Conservation (phyloP, 2,797 vertebrate genomes). For the Chloroceryle inda region DNA sequence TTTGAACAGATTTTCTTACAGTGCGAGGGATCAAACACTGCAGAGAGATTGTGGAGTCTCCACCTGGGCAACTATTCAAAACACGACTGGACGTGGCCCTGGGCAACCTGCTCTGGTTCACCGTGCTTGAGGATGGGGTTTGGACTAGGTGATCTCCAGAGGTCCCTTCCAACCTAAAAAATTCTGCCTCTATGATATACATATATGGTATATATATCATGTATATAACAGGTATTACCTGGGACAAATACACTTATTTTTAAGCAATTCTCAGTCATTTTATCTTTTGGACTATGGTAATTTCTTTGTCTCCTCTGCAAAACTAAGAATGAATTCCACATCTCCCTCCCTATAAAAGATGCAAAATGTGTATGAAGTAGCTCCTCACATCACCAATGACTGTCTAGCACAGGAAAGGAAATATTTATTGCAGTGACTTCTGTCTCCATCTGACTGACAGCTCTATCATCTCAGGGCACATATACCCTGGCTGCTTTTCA, state of each 20-base stretch:
- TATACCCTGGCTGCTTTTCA: neutral
- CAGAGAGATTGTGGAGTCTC: neutral
- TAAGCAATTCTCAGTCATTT: neutral
- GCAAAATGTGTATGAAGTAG: neutral
- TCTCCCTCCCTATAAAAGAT: neutral
- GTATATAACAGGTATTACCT: neutral
- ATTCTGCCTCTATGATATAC: neutral
- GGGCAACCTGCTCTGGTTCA: neutral
- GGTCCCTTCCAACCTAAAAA: neutral
- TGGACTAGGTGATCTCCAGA: neutral
- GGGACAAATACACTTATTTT: neutral
- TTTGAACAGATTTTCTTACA: neutral
- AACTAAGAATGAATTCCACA: neutral
- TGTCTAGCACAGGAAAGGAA: neutral
- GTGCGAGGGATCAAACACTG: neutral
- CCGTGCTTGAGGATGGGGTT: neutral
- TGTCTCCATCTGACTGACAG: neutral
- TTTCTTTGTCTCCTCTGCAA: neutral
- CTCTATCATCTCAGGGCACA: neutral
- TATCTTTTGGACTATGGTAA: neutral
- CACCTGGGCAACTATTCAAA: neutral
- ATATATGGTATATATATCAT: neutral
- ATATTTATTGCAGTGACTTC: neutral
- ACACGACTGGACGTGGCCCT: fast-evolving
- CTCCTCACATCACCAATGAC: neutral